phyloP scores from a whole-genome alignment of 1,140 invertebrate genomes.

The Chlorops oryzae region DNA sequence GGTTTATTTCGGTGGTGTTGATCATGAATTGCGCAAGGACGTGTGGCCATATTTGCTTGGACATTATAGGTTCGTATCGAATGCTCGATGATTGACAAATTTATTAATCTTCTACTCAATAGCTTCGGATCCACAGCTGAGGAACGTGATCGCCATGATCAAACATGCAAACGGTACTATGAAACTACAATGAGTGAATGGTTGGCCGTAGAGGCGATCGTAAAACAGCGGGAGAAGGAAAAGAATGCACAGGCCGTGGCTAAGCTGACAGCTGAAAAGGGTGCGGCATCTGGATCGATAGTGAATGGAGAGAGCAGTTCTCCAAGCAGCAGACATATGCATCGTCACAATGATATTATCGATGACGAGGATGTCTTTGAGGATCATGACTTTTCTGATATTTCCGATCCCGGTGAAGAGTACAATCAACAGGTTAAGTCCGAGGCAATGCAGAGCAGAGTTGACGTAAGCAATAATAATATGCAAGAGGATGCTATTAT shows the following conservation, averaged over 20 bases:
- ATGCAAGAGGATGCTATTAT: background rate
- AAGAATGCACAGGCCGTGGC: constrained; percentile 56
- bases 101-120: background rate
- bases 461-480: background rate
- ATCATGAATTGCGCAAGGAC: constrained; percentile 68
- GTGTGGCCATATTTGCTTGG: constrained; percentile 86
- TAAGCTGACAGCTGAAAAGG: constrained; percentile 50
- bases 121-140: constrained; percentile 65
- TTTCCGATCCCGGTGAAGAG: constrained; percentile 43
- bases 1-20: constrained; percentile 79
- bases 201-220: constrained; percentile 84
- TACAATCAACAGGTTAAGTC: constrained; percentile 25
- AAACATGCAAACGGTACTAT: constrained; percentile 61
- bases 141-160: constrained; percentile 62
- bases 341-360: constrained; percentile 13
- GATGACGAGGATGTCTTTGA: constrained; percentile 35
- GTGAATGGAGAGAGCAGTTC: too few relatives aligned
- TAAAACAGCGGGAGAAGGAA: constrained; percentile 71
- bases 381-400: constrained; percentile 43
- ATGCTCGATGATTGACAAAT: background rate
- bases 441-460: background rate
- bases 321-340: constrained; percentile 8
- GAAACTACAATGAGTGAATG: constrained; percentile 87
- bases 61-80: constrained; percentile 59
- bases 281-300: background rate